Conservation (phyloP, 1,140 invertebrate species). For the Eulimnadia texana region DNA sequence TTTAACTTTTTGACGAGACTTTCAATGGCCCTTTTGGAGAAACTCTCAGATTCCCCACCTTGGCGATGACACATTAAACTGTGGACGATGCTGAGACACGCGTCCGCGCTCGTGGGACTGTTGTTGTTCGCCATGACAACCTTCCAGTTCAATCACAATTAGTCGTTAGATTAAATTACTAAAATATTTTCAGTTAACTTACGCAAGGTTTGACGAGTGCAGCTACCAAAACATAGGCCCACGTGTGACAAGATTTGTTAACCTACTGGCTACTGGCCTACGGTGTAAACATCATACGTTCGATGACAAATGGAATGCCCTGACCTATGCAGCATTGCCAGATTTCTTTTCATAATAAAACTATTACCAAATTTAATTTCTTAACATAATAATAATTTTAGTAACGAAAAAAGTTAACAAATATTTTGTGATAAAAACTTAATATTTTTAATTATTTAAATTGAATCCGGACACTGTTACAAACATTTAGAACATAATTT, state of each 20-base stretch:
- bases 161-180: no score
- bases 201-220: no score
- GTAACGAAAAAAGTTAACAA: no score
- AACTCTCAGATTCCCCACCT: conserved; percentile 87
- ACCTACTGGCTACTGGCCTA: not conserved
- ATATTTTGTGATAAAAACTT: no score
- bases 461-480: not conserved
- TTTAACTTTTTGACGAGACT: conserved; percentile 94
- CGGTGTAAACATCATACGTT: not conserved
- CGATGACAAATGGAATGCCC: not conserved
- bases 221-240: no score
- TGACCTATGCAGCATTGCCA: not conserved
- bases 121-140: conserved; percentile 7
- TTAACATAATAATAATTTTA: no score
- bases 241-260: no score
- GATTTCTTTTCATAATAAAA: not conserved
- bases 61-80: conserved; percentile 94
- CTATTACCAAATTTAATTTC: not conserved
- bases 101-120: conserved; percentile 78
- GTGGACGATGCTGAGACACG: conserved; percentile 92
- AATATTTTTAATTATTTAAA: no score
- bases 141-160: no score
- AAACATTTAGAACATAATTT: not conserved
- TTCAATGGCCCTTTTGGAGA: conserved; percentile 92
- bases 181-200: no score